Percentiles rank a stretch among this genome's conserved stretches.
These are phyloP conservation scores for Drosophila rhopaloa DNA, from an alignment of 1,140 invertebrate species.

Conservation along the genomic window DNA sequence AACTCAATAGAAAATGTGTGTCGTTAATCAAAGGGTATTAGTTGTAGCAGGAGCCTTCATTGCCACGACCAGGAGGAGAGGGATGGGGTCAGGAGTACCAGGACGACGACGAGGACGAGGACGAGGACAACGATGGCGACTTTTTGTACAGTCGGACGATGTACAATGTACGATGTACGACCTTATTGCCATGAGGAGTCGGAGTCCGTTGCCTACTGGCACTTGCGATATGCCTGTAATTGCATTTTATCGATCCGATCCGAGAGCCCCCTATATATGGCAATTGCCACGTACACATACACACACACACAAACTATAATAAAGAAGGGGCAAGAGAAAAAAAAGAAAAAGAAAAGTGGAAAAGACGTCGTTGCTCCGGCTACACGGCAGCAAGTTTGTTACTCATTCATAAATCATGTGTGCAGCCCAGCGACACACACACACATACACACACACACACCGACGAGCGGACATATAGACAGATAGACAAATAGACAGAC, in stretches of 20 bases:
- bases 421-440: slow-evolving; percentile 57
- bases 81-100: not conserved
- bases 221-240: slow-evolving; percentile 83
- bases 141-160: slow-evolving; percentile 75
- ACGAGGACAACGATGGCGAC: slow-evolving; percentile 47
- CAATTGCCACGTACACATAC: slow-evolving; percentile 69
- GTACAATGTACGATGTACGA: slow-evolving; percentile 77
- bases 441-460: slow-evolving; percentile 40
- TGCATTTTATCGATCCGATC: slow-evolving; percentile 80
- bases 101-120: slow-evolving; percentile 12
- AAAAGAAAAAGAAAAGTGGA: slow-evolving; percentile 47
- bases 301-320: slow-evolving; percentile 61
- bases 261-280: slow-evolving; percentile 52
- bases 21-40: slow-evolving; percentile 83
- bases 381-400: slow-evolving; percentile 82
- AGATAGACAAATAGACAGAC: slow-evolving; percentile 44
- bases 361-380: slow-evolving; percentile 75
- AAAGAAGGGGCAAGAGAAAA: slow-evolving; percentile 62
- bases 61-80: slow-evolving; percentile 41
- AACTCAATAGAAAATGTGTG: slow-evolving; percentile 82
- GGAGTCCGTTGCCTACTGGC: slow-evolving; percentile 68
- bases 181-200: slow-evolving; percentile 74
- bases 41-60: slow-evolving; percentile 75
- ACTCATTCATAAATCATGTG: slow-evolving; percentile 83
- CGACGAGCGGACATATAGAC: slow-evolving; percentile 41